Percentiles rank a stretch among this genome's conserved stretches.
Evolutionary conservation across 2,113 vertebrate genomes (phyloP).

Genomic region (Rhodinocichla rosea): DNA sequence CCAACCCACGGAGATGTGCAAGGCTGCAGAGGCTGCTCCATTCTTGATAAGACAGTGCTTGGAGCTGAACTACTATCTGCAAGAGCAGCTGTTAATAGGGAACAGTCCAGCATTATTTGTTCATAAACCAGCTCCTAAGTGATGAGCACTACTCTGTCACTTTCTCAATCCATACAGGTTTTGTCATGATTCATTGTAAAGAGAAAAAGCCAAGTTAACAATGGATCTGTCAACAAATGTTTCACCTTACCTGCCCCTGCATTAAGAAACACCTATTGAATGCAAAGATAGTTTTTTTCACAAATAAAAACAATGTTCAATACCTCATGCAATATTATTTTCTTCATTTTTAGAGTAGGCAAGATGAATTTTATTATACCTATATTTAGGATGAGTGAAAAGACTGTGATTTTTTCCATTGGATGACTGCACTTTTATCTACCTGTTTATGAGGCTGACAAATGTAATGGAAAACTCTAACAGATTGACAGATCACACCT

Average conservation of each 20-base stretch:
- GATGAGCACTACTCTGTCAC: neutral
- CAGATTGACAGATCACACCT: neutral
- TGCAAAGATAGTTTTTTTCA: neutral
- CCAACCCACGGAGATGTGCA: neutral
- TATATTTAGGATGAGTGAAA: neutral
- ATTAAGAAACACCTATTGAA: neutral
- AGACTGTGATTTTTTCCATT: neutral
- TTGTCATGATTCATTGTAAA: neutral
- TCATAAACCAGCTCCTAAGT: neutral
- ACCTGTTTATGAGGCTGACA: neutral
- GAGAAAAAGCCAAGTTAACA: neutral
- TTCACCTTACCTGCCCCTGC: neutral
- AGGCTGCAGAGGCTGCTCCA: neutral
- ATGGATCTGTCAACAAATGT: neutral
- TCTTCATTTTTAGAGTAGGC: neutral
- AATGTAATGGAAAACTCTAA: neutral
- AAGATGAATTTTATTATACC: neutral
- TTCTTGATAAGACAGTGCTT: neutral
- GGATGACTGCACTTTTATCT: neutral
- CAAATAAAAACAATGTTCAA: neutral
- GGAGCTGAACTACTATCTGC: accelerated
- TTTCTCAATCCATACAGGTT: neutral
- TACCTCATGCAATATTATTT: neutral
- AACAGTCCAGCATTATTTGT: neutral
- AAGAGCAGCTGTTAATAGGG: neutral